A percentile compares a stretch with the other conserved stretches of the same genome.
Evolutionary conservation across 1,140 invertebrate species (phyloP).

Genomic region (Matsumurasca onukii): DNA sequence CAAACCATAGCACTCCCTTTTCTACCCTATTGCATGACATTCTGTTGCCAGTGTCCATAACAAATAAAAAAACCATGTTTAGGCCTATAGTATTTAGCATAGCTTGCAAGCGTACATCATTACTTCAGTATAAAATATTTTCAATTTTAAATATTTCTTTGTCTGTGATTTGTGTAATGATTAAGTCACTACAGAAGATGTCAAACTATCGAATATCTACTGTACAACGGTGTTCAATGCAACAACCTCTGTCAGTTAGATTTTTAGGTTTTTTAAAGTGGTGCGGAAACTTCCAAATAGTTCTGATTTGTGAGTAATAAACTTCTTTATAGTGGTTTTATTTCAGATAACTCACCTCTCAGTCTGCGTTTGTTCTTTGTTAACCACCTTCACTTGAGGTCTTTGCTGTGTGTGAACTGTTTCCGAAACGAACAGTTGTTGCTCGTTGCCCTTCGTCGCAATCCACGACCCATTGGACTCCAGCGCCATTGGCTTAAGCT

Average conservation of each 20-base stretch:
- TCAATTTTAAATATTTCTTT: too few relatives aligned
- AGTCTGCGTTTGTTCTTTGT: constrained; percentile 50
- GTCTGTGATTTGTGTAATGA: too few relatives aligned
- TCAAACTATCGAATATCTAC: too few relatives aligned
- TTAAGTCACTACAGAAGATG: too few relatives aligned
- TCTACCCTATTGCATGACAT: too few relatives aligned
- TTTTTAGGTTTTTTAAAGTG: background rate
- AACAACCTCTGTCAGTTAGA: background rate
- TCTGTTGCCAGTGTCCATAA: too few relatives aligned
- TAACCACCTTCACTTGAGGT: background rate
- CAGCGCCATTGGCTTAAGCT: constrained; percentile 31
- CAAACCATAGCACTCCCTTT: too few relatives aligned
- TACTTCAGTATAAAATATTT: too few relatives aligned
- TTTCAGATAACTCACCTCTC: constrained; percentile 38
- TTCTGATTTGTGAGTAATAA: background rate
- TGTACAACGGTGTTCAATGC: background rate
- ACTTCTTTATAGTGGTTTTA: background rate
- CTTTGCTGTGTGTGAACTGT: constrained; percentile 29
- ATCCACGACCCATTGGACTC: constrained; percentile 32
- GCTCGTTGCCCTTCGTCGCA: constrained; percentile 16
- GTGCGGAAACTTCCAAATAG: background rate
- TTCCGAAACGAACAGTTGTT: constrained; percentile 26
- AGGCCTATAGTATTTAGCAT: too few relatives aligned
- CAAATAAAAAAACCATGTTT: too few relatives aligned
- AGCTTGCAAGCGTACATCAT: too few relatives aligned